Evolutionary conservation across 2,888 invertebrate genomes (phyloP).

Genomic region (Mamestra brassicae): DNA sequence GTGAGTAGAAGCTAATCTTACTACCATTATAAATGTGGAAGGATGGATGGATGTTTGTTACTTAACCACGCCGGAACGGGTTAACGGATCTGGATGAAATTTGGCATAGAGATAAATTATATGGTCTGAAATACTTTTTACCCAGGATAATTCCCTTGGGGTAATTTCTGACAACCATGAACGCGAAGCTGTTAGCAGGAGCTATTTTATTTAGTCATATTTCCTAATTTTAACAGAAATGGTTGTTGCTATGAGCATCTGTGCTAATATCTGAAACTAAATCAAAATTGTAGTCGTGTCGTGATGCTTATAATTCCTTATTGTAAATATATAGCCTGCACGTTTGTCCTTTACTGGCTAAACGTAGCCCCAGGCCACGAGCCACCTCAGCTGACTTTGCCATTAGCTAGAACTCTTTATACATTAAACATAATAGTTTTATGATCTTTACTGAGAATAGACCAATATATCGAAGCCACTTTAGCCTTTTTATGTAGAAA

Average conservation of each 20-base stretch:
- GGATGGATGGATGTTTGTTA: too few species aligned
- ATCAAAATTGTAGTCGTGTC: neutral
- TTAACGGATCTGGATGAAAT: too few species aligned
- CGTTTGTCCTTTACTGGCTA: conserved; percentile 47
- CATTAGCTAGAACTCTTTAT: conserved; percentile 48
- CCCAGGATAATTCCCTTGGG: too few species aligned
- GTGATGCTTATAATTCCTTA: conserved; percentile 18
- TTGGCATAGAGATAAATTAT: too few species aligned
- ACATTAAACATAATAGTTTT: conserved; percentile 22
- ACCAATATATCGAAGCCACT: neutral
- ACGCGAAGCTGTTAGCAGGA: too few species aligned
- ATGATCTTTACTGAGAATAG: conserved; percentile 35
- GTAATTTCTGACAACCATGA: too few species aligned
- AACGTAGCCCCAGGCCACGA: conserved; percentile 49
- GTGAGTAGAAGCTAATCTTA: too few species aligned
- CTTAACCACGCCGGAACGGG: too few species aligned
- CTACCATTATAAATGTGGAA: too few species aligned
- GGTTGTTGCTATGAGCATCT: neutral
- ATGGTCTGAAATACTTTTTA: too few species aligned
- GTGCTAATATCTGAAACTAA: neutral
- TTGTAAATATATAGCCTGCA: conserved; percentile 11
- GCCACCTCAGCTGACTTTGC: conserved; percentile 59
- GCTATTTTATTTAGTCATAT: neutral
- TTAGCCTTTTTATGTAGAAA: neutral
- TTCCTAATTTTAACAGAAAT: neutral